Evolutionary conservation across 2,113 vertebrate genomes (phyloP).

Genomic region (Leptocoma aspasia): DNA sequence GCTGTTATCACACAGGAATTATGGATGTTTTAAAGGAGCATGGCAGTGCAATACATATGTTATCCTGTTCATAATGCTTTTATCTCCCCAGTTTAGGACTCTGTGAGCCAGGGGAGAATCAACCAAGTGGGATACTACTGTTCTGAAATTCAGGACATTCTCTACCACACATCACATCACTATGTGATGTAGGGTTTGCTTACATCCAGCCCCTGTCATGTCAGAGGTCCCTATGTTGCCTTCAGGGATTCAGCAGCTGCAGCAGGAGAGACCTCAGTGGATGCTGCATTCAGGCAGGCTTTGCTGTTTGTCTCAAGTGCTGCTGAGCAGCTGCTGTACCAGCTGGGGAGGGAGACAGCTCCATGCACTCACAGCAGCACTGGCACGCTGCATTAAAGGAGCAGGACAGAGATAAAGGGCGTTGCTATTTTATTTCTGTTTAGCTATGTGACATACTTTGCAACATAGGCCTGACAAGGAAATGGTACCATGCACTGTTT

Average conservation of each 20-base stretch:
- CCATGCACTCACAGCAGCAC: accelerated
- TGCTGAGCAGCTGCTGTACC: neutral
- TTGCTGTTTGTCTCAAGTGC: neutral
- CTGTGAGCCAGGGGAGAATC: neutral
- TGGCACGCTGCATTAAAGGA: accelerated
- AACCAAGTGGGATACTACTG: neutral
- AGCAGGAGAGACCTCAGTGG: neutral
- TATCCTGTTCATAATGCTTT: neutral
- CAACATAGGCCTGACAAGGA: neutral
- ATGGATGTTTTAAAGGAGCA: neutral
- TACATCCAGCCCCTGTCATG: accelerated
- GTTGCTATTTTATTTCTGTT: neutral
- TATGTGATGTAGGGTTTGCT: neutral
- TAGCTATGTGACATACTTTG: neutral
- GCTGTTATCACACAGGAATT: neutral
- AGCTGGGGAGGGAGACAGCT: neutral
- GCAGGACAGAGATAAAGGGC: neutral
- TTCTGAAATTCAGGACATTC: neutral
- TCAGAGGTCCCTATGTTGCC: neutral
- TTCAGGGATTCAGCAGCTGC: neutral
- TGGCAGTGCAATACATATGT: neutral
- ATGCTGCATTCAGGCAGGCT: neutral
- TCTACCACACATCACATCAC: neutral
- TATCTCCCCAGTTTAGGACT: neutral
- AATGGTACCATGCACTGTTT: neutral